Base-by-base conservation (phyloP, 2,888 invertebrate genomes). In the Lasioglossum zephyrum region DNA sequence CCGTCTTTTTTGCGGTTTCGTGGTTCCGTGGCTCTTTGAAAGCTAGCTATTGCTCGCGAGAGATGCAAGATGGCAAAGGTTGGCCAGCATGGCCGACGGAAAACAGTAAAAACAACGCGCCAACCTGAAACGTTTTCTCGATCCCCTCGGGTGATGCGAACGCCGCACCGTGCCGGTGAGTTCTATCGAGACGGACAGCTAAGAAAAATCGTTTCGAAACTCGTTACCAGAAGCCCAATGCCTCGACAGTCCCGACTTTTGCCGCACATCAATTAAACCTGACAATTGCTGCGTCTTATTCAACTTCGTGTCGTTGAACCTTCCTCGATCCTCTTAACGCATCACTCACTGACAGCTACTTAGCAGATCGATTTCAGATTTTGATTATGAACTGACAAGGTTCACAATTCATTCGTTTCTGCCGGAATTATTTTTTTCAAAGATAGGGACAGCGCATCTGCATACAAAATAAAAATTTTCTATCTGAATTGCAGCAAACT, bases 1-100 rank as follows among this genome's bases (percentile, higher is more conserved):
- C 85, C 88, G 87, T 84, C 87, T 82, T 88, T 88, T 83, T 87
- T 90, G 90, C 88, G 92, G 91, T 91, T 93, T 92, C 77, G 81
- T 86, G 85, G 87, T 41, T 69, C 39, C 84, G 88, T 86, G 16
- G 47, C 89, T 90, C 88, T 86, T 88, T 86, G 85, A 88, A 88
- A 90, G 87, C 79, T 86, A 82, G 86, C 82, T 85, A 86, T 88
- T 86, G 87, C 87, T 63, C 78, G 70, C 82, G 86, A 18, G 78
- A 89, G 78, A 89, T 70, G 86, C 87, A 90, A 91, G 84, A 89
- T 89, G 90, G 88, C 89, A 88, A 88, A 84, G 86, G 85, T 88
- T 86, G 86, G 79, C 84, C 83, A 81, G 82, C 83, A 90, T 90
- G 90, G 89, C 87, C 83, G 87, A 79, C 91, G 79, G 80, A 81